A percentile compares a stretch with the other conserved stretches of the same genome.
These are phyloP conservation scores for Sorex fumeus DNA, from an alignment of 2,113 vertebrate genomes.

Conservation along the genomic window DNA sequence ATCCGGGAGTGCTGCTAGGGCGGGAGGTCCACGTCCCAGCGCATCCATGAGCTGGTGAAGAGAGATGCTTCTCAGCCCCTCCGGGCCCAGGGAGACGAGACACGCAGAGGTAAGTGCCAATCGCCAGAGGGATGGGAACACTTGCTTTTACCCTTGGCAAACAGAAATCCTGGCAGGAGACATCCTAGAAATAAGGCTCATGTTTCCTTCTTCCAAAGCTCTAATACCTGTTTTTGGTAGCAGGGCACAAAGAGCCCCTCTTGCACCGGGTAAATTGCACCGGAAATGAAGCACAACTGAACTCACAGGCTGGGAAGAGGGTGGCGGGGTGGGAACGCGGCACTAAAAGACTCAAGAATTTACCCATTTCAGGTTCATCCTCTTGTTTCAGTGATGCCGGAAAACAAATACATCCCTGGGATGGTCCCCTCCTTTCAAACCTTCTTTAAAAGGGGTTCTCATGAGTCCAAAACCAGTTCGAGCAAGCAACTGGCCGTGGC, in stretches of 20 bases:
- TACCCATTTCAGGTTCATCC: background rate
- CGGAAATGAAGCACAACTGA: background rate
- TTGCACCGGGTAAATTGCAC: background rate
- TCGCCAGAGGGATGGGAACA: background rate
- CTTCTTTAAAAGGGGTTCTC: constrained; percentile 56
- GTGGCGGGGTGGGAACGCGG: background rate
- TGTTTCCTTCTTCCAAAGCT: background rate
- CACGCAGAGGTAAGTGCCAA: background rate
- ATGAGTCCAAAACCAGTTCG: constrained; percentile 51
- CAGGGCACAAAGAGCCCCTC: background rate
- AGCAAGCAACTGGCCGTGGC: constrained; percentile 37
- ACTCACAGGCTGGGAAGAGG: background rate
- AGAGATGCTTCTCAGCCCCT: background rate
- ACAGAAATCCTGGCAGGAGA: constrained; percentile 55
- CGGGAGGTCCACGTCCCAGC: background rate
- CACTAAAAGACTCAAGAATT: constrained; percentile 45
- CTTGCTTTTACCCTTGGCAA: constrained; percentile 35
- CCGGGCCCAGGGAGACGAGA: background rate
- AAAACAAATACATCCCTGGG: constrained; percentile 1
- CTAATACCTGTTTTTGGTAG: constrained; percentile 2
- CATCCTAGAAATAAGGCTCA: constrained; percentile 15
- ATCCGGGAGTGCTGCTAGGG: background rate
- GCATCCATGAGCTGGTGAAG: background rate
- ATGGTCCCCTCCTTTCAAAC: constrained; percentile 11
- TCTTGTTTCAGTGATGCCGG: constrained; percentile 1